A percentile compares a stretch with the other conserved stretches of the same genome.
Conservation (phyloP, 1,140 invertebrate species). For the Chlorops oryzae region DNA sequence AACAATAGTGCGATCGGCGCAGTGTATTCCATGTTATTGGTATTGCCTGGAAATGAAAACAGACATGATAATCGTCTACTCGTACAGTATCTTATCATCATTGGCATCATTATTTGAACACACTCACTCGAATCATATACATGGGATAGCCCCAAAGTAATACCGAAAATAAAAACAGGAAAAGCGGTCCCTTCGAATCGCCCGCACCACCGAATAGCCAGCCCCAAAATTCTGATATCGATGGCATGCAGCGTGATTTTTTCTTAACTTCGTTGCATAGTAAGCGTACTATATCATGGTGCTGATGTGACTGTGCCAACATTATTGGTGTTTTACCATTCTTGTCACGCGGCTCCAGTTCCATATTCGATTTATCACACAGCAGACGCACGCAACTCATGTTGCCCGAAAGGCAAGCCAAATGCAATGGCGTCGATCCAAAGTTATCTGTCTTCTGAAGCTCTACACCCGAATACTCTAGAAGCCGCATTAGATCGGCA, state of each 20-base stretch:
- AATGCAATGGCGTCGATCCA: constrained; percentile 85
- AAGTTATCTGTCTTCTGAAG: constrained; percentile 86
- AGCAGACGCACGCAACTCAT: constrained; percentile 71
- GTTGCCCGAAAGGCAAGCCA: constrained; percentile 86
- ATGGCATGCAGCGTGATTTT: constrained; percentile 75
- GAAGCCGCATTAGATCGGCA: constrained; percentile 74
- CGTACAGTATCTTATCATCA: neutral
- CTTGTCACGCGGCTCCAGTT: constrained; percentile 78
- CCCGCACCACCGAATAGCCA: constrained; percentile 83
- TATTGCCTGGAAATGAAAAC: constrained; percentile 59
- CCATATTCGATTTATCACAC: constrained; percentile 73
- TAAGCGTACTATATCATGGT: constrained; percentile 74
- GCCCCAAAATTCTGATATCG: constrained; percentile 81
- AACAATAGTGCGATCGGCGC: constrained; percentile 77
- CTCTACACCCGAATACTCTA: constrained; percentile 66
- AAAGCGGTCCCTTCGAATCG: constrained; percentile 78
- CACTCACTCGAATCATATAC: constrained; percentile 74
- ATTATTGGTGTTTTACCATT: constrained; percentile 87
- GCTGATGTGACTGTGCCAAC: constrained; percentile 78
- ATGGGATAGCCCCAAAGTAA: constrained; percentile 88
- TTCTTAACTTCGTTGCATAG: constrained; percentile 74
- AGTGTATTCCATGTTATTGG: constrained; percentile 86
- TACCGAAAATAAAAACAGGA: constrained; percentile 79
- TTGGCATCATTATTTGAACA: neutral
- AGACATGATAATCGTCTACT: neutral